phyloP scores from a whole-genome alignment of 2,888 invertebrate genomes.

The Phortica okadai region DNA sequence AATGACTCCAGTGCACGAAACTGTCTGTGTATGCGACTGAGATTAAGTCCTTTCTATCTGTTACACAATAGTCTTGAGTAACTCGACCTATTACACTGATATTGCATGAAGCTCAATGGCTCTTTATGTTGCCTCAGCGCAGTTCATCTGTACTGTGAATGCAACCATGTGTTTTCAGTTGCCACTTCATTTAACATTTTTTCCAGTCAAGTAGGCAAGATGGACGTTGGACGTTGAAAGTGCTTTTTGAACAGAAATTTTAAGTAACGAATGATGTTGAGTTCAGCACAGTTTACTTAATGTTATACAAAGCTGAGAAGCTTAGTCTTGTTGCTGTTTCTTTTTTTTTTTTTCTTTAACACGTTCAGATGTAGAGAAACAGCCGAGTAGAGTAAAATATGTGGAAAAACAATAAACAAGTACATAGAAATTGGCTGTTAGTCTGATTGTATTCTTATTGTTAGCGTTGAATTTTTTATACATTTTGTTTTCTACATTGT shows the following conservation, averaged over 20 bases:
- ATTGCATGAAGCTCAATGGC: neutral
- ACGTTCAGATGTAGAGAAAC: neutral
- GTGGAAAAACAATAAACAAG: neutral
- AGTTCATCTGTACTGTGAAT: constrained; percentile 33
- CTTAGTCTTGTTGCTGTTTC: constrained; percentile 17
- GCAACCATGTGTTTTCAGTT: constrained; percentile 45
- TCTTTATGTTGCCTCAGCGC: constrained; percentile 5
- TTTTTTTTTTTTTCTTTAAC: neutral
- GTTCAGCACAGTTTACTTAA: constrained; percentile 12
- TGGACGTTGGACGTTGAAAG: neutral
- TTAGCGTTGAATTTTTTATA: neutral
- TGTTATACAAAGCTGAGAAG: constrained; percentile 16
- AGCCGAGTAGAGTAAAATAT: neutral
- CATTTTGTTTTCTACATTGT: neutral
- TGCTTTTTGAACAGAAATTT: constrained; percentile 1
- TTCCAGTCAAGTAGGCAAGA: constrained; percentile 31
- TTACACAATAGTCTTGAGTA: constrained; percentile 12
- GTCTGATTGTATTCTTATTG: constrained; percentile 6
- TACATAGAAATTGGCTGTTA: neutral
- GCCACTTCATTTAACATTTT: constrained; percentile 40
- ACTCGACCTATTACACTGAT: constrained; percentile 29
- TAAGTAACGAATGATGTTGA: neutral
- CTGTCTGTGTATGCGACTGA: neutral
- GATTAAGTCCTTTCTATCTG: neutral
- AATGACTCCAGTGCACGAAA: too few relatives aligned